Percentiles rank a stretch among this genome's conserved stretches.
Conservation (phyloP, 2,113 vertebrate genomes). For the Vimba vimba region DNA sequence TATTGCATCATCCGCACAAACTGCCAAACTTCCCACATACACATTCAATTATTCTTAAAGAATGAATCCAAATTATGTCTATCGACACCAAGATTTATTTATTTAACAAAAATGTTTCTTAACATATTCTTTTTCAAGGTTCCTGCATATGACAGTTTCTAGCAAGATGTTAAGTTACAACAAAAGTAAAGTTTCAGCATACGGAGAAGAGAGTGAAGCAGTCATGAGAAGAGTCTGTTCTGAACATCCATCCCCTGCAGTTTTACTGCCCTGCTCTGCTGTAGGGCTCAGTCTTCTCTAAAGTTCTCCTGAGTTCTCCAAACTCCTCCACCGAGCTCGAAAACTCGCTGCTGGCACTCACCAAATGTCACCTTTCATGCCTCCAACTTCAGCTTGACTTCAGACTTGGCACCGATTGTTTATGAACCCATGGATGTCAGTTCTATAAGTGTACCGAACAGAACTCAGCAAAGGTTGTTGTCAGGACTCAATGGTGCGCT, state of each 20-base stretch:
- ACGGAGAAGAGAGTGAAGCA: slow-evolving; percentile 12
- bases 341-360: slow-evolving; percentile 33
- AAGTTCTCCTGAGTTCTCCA: slow-evolving; percentile 48
- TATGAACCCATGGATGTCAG: slow-evolving; percentile 30
- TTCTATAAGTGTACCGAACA: slow-evolving; percentile 2
- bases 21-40: no score
- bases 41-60: no score
- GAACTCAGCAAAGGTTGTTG: slow-evolving; percentile 28
- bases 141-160: background rate
- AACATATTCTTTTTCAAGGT: background rate
- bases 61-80: no score
- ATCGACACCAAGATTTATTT: no score
- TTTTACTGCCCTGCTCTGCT: slow-evolving; percentile 29
- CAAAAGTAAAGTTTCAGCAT: background rate
- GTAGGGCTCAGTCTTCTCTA: slow-evolving; percentile 27
- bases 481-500: slow-evolving; percentile 26
- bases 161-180: background rate
- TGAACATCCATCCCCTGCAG: slow-evolving; percentile 44
- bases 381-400: slow-evolving; percentile 41
- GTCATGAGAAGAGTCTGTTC: slow-evolving; percentile 16
- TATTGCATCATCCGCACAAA: no score
- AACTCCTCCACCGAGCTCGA: slow-evolving; percentile 43
- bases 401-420: slow-evolving; percentile 29
- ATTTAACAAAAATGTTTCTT: no score
- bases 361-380: slow-evolving; percentile 42